phyloP scores from a whole-genome alignment of 92 coral and sea anemone genomes.

The Galaxea fascicularis region DNA sequence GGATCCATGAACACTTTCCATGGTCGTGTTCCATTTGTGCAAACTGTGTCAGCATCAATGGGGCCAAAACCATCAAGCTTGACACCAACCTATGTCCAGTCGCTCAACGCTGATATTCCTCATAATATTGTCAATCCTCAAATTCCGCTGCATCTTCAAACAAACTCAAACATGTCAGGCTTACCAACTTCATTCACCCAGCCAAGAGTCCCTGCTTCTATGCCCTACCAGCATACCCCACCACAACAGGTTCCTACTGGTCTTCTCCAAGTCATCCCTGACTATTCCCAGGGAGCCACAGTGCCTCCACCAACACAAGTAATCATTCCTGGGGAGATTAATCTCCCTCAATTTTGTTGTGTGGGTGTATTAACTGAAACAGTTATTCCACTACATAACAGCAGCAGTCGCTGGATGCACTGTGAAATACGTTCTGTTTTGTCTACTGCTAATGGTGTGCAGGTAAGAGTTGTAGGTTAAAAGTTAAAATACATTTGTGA shows the following conservation, averaged over 20 bases:
- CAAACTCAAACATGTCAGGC: conserved; percentile 13
- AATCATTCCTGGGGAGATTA: conserved; percentile 90
- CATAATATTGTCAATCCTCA: conserved; percentile 21
- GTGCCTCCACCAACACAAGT: conserved; percentile 73
- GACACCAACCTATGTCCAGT: conserved; percentile 72
- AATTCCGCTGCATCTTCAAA: conserved; percentile 43
- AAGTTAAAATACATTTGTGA: no score
- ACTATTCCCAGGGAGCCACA: conserved; percentile 10
- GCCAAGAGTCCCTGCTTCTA: not conserved
- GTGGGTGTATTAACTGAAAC: conserved; percentile 87
- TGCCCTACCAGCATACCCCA: conserved; percentile 26
- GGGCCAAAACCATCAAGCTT: conserved; percentile 85
- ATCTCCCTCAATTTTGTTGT: conserved; percentile 91
- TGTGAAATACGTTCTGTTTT: conserved; percentile 79
- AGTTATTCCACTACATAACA: conserved; percentile 85
- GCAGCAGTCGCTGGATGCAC: conserved; percentile 94
- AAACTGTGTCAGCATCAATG: conserved; percentile 82
- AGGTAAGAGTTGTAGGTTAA: conserved; percentile 58
- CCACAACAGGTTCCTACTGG: conserved; percentile 36
- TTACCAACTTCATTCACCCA: conserved; percentile 36
- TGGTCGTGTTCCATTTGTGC: conserved; percentile 60
- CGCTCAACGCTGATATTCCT: conserved; percentile 44
- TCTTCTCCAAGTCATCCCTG: conserved; percentile 50
- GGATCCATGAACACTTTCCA: conserved; percentile 16
- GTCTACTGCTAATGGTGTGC: conserved; percentile 83